Base-by-base conservation (phyloP, 1,140 invertebrate species). In the Cydia strobilella region DNA sequence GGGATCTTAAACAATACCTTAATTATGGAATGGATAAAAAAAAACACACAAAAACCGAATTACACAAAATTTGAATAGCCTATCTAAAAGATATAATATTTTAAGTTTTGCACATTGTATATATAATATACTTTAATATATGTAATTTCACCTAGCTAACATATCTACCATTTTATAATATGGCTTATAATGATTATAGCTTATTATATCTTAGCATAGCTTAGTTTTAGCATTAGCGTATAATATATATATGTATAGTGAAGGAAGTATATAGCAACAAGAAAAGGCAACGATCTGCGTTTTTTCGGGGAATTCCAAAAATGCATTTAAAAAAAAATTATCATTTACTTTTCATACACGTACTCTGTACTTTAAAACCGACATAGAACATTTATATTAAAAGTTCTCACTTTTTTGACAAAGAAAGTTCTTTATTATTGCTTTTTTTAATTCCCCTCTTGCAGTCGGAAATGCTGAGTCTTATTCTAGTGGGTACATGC, bases 31-130 rank as follows among this genome's bases (percentile, higher is more conserved):
- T 89, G 80, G 82, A 86, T 75, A 78, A 75, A 78, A 74, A 69
- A 65, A 75, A 76, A 63, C 83, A 85, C 51, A 51, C 76, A 81
- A 81, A 59, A 66, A 66, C 78, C 80, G 81, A 74, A 82, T 87
- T 80, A 84, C 78, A 78, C 81, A 84, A 84, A 86, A 86, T 88
- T 91, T 88, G 79, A 82, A 89, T 90, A 90, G 79, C 89, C 90
- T 91, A 91, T 90, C 90, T 91, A 84, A 79, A 85, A 80, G 79
- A 90, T 85, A 84, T 83, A 78, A 76, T 85, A 79, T 82, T 77
- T 84, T 81, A 81, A 72, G 35, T 81, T 83, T 84, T 81, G 80
- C 83, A 83, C 80, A 86, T 89, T 88, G 82, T 88, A 86, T 90
- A 86, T 88, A 88, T 86, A 86, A 86, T 88, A 85, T 87, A 82